Base-by-base conservation (phyloP, 2,797 vertebrate genomes). In the Toxotes lorentzi region DNA sequence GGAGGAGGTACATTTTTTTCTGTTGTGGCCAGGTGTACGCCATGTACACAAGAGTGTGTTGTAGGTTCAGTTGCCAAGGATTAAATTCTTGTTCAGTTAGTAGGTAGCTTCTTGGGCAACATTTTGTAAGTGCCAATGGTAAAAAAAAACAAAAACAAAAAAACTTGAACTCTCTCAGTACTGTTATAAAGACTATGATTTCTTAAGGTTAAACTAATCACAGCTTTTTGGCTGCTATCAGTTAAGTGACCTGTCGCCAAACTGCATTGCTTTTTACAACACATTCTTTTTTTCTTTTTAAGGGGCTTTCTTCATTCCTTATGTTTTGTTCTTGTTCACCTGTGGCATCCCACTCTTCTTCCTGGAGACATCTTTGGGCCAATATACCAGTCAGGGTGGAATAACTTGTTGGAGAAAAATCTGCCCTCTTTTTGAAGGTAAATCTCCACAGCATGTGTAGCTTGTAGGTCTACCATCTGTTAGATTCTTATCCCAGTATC, bases 241-340 rank as follows among this genome's bases (percentile, higher is more conserved):
- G 7, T 12, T 12, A 51, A 24, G 24, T 6, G 34, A 32, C 21
- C 13, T 4, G 24, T n/a, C 9, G 1, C 1, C 1, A 9, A 19
- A 32, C 14, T 30, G 3, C 38, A 43, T 19, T n/a, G 1, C 19
- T 27, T 14, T 38, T 40, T 65, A 79, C 38, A 38, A 63, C 1
- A 16, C 47, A 13, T 71, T 47, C 56, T 12, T 1, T 78, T 63
- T 68, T 78, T 73, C 21, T 65, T 84, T 82, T 14, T 40, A 71
- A 96, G 95, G 95, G 19, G 95, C 81, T 56, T 96, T 96, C 91
- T 93, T 96, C 86, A 92, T 96, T 83, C 95, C 95, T 1, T 96
- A 96, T 76, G 32, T 94, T 45, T 68, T 96, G 76, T 96, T 96
- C 87, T 85, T 95, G 84, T 86, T 95, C 74, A 92, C 94, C 67